Conservation (phyloP, 2,888 invertebrate genomes). For the Abscondita cerata region DNA sequence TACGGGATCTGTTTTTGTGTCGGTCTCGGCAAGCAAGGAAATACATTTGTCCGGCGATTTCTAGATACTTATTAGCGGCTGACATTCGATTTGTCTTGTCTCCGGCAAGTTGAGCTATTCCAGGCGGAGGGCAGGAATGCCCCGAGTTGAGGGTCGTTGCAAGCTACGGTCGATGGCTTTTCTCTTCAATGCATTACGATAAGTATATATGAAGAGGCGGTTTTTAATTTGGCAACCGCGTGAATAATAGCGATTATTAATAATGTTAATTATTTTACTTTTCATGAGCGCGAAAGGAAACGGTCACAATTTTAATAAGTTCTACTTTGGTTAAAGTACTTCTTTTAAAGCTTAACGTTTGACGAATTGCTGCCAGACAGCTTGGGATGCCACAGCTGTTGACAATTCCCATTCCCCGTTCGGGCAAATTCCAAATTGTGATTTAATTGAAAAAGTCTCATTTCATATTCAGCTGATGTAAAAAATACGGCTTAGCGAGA, state of each 20-base stretch:
- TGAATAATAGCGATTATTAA: slow-evolving; percentile 54
- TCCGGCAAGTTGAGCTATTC: slow-evolving; percentile 57
- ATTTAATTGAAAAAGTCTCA: slow-evolving; percentile 62
- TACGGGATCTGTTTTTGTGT: slow-evolving; percentile 58
- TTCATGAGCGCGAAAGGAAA: slow-evolving; percentile 7
- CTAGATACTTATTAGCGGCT: slow-evolving; percentile 63
- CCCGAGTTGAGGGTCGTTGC: slow-evolving; percentile 38
- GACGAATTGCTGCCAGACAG: slow-evolving; percentile 32
- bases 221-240: slow-evolving; percentile 56
- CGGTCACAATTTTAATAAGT: slow-evolving; percentile 5
- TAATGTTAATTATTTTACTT: slow-evolving; percentile 47
- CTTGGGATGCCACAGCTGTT: slow-evolving; percentile 47
- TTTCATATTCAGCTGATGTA: slow-evolving; percentile 58
- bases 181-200: slow-evolving; percentile 36
- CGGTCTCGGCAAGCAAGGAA: slow-evolving; percentile 57
- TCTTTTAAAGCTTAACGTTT: slow-evolving; percentile 24
- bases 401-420: slow-evolving; percentile 47
- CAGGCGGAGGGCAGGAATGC: slow-evolving; percentile 44
- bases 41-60: slow-evolving; percentile 60
- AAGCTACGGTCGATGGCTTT: slow-evolving; percentile 45
- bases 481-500: slow-evolving; percentile 56
- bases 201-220: slow-evolving; percentile 49
- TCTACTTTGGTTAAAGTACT: slow-evolving; percentile 15
- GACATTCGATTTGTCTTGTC: slow-evolving; percentile 64
- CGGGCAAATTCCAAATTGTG: slow-evolving; percentile 55